Conservation (phyloP, 2,797 vertebrate genomes). For the Sarcophilus harrisii region DNA sequence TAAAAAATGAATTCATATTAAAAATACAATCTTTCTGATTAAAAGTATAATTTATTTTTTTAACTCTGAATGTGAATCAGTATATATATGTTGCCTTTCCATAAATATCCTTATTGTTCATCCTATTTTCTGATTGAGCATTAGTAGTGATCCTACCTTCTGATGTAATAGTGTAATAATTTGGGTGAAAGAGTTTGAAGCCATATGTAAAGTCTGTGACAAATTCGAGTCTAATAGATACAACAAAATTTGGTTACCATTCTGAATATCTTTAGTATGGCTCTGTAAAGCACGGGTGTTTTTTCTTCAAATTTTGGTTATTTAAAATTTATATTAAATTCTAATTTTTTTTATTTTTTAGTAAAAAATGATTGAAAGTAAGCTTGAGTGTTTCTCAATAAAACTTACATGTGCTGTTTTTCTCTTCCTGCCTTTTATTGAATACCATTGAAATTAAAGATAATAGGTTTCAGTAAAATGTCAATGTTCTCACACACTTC, state of each 20-base stretch:
- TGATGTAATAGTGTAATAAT: neutral
- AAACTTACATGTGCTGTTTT: neutral
- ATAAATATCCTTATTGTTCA: neutral
- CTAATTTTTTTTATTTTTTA: neutral
- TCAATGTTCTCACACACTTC: neutral
- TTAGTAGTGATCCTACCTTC: neutral
- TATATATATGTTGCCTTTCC: neutral
- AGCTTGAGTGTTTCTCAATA: conserved; percentile 37
- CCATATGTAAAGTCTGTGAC: neutral
- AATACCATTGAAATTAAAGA: neutral
- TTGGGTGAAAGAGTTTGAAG: neutral
- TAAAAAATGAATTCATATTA: neutral
- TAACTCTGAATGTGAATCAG: neutral
- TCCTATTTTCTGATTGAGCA: neutral
- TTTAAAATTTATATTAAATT: conserved; percentile 39
- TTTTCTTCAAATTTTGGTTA: conserved; percentile 26
- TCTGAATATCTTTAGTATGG: neutral
- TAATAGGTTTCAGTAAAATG: neutral
- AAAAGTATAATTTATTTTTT: neutral
- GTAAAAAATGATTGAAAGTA: conserved; percentile 31
- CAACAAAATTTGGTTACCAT: neutral
- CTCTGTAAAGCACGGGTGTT: neutral
- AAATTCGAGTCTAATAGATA: neutral
- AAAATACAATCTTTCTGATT: neutral
- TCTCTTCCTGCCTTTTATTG: neutral